Evolutionary conservation across 2,113 vertebrate species (phyloP).

Genomic region (Corythaixoides concolor): DNA sequence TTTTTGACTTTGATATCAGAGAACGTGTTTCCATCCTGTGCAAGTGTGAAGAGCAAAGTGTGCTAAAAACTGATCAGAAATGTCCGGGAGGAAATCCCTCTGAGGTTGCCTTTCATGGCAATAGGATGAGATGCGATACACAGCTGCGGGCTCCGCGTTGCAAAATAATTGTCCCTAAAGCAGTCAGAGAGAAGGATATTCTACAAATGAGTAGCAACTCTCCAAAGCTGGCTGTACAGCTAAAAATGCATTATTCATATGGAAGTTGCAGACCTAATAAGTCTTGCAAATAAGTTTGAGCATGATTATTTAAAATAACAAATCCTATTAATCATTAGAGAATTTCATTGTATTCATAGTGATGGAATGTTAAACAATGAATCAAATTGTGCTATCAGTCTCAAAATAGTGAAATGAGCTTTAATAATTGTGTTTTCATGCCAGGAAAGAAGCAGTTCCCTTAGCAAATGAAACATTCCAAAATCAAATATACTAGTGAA

Average conservation of each 20-base stretch:
- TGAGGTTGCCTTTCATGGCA: not conserved
- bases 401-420: slow-evolving; percentile 36
- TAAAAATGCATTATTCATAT: not conserved
- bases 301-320: slow-evolving; percentile 36
- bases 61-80: not conserved
- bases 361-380: slow-evolving; percentile 8
- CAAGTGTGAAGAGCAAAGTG: not conserved
- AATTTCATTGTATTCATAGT: not conserved
- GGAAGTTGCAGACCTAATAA: not conserved
- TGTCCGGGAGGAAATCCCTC: not conserved
- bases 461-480: slow-evolving; percentile 7
- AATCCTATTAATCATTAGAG: slow-evolving; percentile 31
- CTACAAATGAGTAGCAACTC: not conserved
- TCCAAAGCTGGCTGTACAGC: not conserved
- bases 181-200: not conserved
- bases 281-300: slow-evolving; percentile 4
- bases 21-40: not conserved
- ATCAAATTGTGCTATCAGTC: not conserved
- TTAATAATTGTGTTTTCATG: slow-evolving; percentile 53
- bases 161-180: not conserved
- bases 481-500: not conserved
- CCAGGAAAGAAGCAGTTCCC: slow-evolving; percentile 3
- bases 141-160: accelerated
- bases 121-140: not conserved
- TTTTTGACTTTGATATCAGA: not conserved